Base-by-base conservation (phyloP, 2,888 invertebrate genomes). In the Yponomeuta plumbellus region DNA sequence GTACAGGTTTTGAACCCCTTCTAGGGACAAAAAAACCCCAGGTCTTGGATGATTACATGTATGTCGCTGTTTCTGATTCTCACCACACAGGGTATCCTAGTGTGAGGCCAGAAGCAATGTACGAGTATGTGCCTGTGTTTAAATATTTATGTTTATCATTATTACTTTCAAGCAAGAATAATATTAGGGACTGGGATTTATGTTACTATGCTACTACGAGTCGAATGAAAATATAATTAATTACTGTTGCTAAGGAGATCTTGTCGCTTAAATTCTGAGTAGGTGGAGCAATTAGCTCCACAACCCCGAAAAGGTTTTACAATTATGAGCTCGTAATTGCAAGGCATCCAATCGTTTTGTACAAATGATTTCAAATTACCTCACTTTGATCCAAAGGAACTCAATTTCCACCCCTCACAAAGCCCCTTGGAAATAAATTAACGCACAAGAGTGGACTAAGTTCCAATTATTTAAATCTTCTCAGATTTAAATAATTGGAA, bases 311-410 rank as follows among this genome's bases (percentile, higher is more conserved):
- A 52, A 52, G 2, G 44, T 52, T 52, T 22, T 23, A 22, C 64
- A 44, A 56, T 52, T 17, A 23, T 65, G 65, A 11, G 10, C 11
- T 57, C 67, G 69, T 70, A 52, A 52, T 52, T 52, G 44, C 17
- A 52, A 52, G 44, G 44, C 44, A 52, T 52, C 44, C 44, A 52
- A 52, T 52, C 44, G 44, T 52, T 17, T 52, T 17, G 17, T 52
- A 17, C 17, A 13, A 52, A 13, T 17, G 44, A 17, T 52, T 52
- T 52, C 44, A 52, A 52, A 52, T 52, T 52, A 52, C 44, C 44
- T 52, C 17, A 52, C 44, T 52, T 52, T 52, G 44, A 52, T 52
- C 44, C 13, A 17, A 17, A 52, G 44, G 34, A 52, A 13, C 44
- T 52, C 44, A 52, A 52, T 52, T 52, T 52, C 13, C 17, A 13